Evolutionary conservation across 2,888 invertebrate genomes (phyloP).

Genomic region (Eupithecia insigniata): DNA sequence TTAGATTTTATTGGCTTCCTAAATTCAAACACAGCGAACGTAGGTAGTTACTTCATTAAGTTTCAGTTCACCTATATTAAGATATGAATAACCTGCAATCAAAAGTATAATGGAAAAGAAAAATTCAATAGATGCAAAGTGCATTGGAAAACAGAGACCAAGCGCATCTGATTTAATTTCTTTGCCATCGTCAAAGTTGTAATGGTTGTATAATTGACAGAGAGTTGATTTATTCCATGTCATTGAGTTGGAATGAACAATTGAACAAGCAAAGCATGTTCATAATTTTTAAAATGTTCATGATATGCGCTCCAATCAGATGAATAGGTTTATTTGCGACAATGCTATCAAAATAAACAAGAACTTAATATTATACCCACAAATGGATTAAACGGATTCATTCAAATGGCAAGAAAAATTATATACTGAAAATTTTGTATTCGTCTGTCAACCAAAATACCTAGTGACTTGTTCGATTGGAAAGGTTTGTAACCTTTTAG

Average conservation of each 20-base stretch:
- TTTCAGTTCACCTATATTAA: background rate
- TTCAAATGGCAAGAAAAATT: background rate
- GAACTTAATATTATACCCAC: background rate
- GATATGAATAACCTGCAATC: background rate
- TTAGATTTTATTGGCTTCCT: background rate
- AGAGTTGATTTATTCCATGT: constrained; percentile 80
- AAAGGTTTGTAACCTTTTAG: background rate
- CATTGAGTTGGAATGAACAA: constrained; percentile 55
- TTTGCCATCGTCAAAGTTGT: constrained; percentile 54
- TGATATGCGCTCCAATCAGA: constrained; percentile 30
- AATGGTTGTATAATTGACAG: constrained; percentile 83
- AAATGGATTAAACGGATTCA: background rate
- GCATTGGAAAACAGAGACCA: background rate
- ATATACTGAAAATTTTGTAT: background rate
- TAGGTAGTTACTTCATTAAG: background rate
- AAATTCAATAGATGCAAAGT: background rate
- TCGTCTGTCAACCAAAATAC: background rate
- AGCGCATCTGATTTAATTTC: constrained; percentile 16
- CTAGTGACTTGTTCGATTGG: background rate
- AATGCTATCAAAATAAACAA: background rate
- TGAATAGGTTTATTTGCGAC: constrained; percentile 7
- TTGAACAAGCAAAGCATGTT: constrained; percentile 50
- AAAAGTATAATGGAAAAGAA: background rate
- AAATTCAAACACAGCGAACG: background rate
- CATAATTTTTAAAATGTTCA: constrained; percentile 53